These are phyloP conservation scores for Orchesella flavescens DNA, from an alignment of 2,888 invertebrate species.

Conservation along the genomic window DNA sequence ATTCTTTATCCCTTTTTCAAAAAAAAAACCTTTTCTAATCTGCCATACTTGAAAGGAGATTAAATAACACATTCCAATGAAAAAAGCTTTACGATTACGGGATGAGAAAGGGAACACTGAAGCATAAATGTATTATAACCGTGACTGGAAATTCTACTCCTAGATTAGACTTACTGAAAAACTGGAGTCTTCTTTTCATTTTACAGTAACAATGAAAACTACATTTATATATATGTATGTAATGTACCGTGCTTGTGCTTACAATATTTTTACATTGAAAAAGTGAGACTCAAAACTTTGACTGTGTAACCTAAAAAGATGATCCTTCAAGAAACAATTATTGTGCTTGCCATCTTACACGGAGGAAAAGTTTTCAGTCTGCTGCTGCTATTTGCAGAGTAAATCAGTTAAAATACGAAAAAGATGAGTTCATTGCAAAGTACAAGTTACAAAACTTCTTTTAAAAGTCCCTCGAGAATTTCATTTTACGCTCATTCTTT, in stretches of 20 bases:
- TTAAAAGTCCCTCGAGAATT: background rate
- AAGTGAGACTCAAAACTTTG: background rate
- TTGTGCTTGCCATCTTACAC: no score
- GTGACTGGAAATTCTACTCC: conserved; percentile 43
- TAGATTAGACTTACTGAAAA: conserved; percentile 44
- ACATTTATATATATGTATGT: background rate
- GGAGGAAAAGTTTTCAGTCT: no score
- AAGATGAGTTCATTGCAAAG: no score
- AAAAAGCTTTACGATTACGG: conserved; percentile 51
- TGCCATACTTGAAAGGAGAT: conserved; percentile 51
- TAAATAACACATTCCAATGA: conserved; percentile 60
- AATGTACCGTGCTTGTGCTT: background rate
- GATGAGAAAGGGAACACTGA: conserved; percentile 51
- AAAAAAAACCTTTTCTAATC: conserved; percentile 55
- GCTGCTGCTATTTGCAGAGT: no score
- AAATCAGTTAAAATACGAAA: no score
- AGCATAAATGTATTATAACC: conserved; percentile 56
- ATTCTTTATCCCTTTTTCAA: conserved; percentile 44
- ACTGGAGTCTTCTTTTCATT: background rate
- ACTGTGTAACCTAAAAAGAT: no score
- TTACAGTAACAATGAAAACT: conserved; percentile 23
- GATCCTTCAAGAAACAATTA: no score
- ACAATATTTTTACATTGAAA: background rate
- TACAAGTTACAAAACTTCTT: background rate
- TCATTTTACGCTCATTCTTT: no score